These are phyloP conservation scores for Aramus guarauna DNA, from an alignment of 2,113 vertebrate species.

Conservation along the genomic window DNA sequence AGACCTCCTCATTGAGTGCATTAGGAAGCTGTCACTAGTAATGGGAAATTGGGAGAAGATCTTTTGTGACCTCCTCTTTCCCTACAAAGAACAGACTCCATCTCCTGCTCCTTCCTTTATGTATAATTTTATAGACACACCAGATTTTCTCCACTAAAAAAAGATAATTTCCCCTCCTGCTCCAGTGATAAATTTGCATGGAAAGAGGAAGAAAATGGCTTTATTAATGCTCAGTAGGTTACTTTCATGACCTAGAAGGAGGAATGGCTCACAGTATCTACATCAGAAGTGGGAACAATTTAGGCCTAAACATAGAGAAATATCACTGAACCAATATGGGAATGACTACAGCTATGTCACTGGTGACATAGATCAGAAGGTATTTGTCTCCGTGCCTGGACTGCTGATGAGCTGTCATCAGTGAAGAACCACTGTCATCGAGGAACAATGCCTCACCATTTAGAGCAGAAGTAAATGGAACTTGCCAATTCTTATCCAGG, in stretches of 20 bases:
- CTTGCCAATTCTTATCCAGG: slow-evolving; percentile 33
- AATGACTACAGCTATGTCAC: not conserved
- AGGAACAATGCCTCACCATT: slow-evolving; percentile 53
- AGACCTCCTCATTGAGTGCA: not conserved
- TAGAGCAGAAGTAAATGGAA: slow-evolving; percentile 36
- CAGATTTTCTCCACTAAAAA: not conserved
- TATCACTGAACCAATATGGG: not conserved
- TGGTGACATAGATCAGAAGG: not conserved
- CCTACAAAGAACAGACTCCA: not conserved
- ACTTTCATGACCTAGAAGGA: not conserved
- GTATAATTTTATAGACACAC: not conserved
- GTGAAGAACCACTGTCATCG: slow-evolving; percentile 14
- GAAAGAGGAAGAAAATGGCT: not conserved
- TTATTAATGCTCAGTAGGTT: not conserved
- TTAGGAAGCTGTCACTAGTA: not conserved
- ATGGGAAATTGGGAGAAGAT: not conserved
- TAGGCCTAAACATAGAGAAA: not conserved
- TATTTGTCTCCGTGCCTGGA: not conserved
- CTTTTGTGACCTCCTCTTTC: not conserved
- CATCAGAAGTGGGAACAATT: not conserved
- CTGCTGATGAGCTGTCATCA: slow-evolving; percentile 1
- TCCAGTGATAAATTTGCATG: not conserved
- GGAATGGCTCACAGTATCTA: not conserved
- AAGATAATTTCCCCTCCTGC: not conserved
- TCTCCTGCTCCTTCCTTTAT: not conserved